These are phyloP conservation scores for Carassius auratus DNA, from an alignment of 2,113 vertebrate species.

Conservation along the genomic window DNA sequence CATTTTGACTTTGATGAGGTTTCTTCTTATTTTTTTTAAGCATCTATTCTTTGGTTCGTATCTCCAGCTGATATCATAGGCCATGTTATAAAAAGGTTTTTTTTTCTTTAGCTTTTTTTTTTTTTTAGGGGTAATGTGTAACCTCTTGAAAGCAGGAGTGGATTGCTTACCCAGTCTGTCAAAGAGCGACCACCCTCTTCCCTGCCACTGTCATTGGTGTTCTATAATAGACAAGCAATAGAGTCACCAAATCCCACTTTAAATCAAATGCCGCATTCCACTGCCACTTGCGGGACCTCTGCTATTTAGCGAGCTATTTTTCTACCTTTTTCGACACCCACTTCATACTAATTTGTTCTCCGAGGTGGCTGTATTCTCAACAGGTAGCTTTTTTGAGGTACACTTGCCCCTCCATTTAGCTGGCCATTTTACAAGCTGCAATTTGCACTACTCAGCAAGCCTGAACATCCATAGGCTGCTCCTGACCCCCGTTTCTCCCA, in stretches of 20 bases:
- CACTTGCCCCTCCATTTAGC: constrained; percentile 32
- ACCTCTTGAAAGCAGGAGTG: constrained; percentile 15
- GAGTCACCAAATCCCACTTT: constrained; percentile 53
- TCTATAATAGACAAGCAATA: constrained; percentile 70
- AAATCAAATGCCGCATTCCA: constrained; percentile 4
- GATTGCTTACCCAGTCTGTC: constrained; percentile 19
- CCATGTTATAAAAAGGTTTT: constrained; percentile 1
- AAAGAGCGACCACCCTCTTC: constrained; percentile 66
- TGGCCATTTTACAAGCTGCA: constrained; percentile 45
- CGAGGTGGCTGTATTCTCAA: constrained; percentile 7
- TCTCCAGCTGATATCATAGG: constrained; percentile 36
- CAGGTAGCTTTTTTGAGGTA: constrained; percentile 15
- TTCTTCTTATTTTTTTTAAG: constrained; percentile 16
- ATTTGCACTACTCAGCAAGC: constrained; percentile 48
- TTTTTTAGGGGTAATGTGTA: constrained; percentile 17
- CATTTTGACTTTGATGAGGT: constrained; percentile 24
- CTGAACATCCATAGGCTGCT: constrained; percentile 42
- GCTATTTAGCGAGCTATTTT: constrained; percentile 23
- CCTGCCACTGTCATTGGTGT: constrained; percentile 48
- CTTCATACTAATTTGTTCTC: constrained; percentile 36
- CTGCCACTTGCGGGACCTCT: background rate
- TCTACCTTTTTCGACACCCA: background rate
- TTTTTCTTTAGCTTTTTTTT: constrained; percentile 3
- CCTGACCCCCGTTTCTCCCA: constrained; percentile 41
- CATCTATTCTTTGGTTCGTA: background rate